Base-by-base conservation (phyloP, 1,140 invertebrate species). In the Melanaphis sacchari region DNA sequence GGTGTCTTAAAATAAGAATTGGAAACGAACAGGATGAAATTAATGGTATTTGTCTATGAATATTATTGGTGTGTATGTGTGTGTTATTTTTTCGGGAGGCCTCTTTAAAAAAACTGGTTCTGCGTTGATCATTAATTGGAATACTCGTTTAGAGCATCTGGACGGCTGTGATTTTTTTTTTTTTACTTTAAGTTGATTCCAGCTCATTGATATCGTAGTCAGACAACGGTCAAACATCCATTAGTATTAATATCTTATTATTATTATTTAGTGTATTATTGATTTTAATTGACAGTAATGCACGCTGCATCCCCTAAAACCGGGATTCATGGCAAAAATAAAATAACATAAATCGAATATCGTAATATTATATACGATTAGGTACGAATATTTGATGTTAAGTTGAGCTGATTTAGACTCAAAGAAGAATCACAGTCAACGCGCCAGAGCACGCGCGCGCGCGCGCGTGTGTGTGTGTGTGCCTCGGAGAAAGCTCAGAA, bases 71-170 rank as follows among this genome's bases (percentile, higher is more conserved):
- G 36, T 91, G 66, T 46, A n/a, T 41, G 66, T 36, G 90, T 49
- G 24, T 52, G 91, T 84, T 92, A 54, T 92, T 84, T 92, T 90
- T 92, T 92, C 91, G 91, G 91, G 91, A 92, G 91, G 91, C 91
- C 91, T 92, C 91, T 92, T 92, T 82, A 49, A 91, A 91, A 91
- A 91, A 92, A 92, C 91, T 92, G 91, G 91, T 92, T 92, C 91
- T 91, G 31, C 66, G 66, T 92, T 82, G 91, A 84, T 81, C 91
- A 92, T 92, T 92, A 92, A 92, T 92, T 84, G 81, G 91, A 92
- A 84, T 92, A 92, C 91, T 92, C 91, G 90, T 91, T 91, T 91
- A 82, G 84, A 46, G 40, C 91, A 38, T 11, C 22, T 3, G 43
- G n/a, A 88, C 46, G 22, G 85, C 85, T 88, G 85, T 88, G 31